Evolutionary conservation across 2,888 invertebrate species (phyloP), one percentile per base, ranked within the genome.

Genomic region (Monochamus alternatus): DNA sequence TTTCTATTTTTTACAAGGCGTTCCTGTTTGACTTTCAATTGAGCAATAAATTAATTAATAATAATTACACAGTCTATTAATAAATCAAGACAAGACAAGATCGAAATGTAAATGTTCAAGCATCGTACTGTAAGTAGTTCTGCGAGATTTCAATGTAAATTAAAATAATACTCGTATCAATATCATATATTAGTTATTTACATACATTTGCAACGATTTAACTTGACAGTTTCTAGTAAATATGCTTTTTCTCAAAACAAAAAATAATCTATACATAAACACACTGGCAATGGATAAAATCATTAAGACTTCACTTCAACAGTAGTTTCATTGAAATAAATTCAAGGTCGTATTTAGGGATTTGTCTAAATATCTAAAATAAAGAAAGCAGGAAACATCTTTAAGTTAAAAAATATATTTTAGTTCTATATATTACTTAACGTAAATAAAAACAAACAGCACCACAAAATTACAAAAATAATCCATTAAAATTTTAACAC

Each of bases 41-140:
- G 14, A 55, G 55, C n/a, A 14, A 55, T 3, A 22, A 7, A 55
- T 55, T 14, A 55, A 55, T 55, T n/a, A 55, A 55, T 55, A 55
- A 14, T 55, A 55, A 55, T 55, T 7, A 55, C 55, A 5, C 14
- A 55, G 10, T 55, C n/a, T 55, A 55, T 55, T n/a, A n/a, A 55
- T n/a, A 55, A 55, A 55, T 55, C 14, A 7, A n/a, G 22, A 55
- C 22, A 9, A 55, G n/a, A 55, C 14, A 55, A 55, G 7, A 12
- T n/a, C 22, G n/a, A 14, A 55, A 55, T 55, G 55, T 14, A 55
- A 55, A 55, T 55, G 22, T 7, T 55, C 22, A 7, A 14, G 14
- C 55, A 55, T 55, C 55, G 55, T 14, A 55, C 22, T 55, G 55
- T n/a, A 55, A 55, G n/a, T 3, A n/a, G 55, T 12, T 55, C 55